Evolutionary conservation across 2,113 vertebrate genomes (phyloP).

Genomic region (Microtus ochrogaster): DNA sequence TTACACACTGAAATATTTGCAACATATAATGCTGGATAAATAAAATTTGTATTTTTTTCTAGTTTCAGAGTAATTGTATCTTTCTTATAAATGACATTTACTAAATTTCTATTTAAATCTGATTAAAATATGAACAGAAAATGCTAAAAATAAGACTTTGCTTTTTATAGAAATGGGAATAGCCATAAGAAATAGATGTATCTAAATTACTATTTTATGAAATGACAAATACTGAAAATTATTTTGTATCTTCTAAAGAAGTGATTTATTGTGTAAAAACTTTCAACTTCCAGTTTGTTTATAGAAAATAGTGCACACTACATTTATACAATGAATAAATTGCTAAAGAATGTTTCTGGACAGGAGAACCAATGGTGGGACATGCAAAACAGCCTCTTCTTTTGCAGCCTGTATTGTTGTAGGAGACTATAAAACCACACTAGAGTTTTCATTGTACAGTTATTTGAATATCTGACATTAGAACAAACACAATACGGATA

Average conservation of each 20-base stretch:
- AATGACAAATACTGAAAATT: not conserved
- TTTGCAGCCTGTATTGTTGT: not conserved
- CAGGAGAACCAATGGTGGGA: not conserved
- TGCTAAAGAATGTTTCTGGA: not conserved
- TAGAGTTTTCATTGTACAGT: too few relatives aligned
- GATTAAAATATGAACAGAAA: not conserved
- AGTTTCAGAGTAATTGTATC: not conserved
- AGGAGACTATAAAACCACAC: not conserved
- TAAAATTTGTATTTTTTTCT: not conserved
- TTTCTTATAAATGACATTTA: not conserved
- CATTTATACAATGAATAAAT: not conserved
- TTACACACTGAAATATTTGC: not conserved
- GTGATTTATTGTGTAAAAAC: not conserved
- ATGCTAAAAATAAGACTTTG: not conserved
- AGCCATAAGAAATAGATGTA: not conserved
- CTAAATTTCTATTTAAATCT: not conserved
- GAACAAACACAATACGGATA: not conserved
- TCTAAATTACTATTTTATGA: not conserved
- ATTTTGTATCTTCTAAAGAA: constrained; percentile 11
- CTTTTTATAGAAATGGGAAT: not conserved
- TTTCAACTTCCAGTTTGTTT: not conserved
- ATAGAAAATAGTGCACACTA: not conserved
- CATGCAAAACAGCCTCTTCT: not conserved
- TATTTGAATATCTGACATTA: not conserved
- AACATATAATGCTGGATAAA: not conserved